Evolutionary conservation across 2,888 invertebrate species (phyloP).

Genomic region (Harpalus rufipes): DNA sequence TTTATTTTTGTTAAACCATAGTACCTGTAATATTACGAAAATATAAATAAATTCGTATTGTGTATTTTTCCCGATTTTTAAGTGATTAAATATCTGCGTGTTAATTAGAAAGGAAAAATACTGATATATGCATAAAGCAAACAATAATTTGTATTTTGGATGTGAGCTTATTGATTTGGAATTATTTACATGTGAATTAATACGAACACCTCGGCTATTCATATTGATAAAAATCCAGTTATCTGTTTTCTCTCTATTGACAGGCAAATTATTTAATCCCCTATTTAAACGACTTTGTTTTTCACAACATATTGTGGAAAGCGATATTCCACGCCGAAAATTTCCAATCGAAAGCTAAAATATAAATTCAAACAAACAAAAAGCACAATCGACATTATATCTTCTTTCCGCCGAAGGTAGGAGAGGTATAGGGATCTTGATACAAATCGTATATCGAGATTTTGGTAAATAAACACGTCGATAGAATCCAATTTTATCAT

Average conservation of each 20-base stretch:
- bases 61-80: neutral
- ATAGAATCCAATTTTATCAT: no score
- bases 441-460: no score
- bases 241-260: slow-evolving; percentile 33
- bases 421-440: no score
- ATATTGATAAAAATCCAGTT: slow-evolving; percentile 8
- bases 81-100: neutral
- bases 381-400: no score
- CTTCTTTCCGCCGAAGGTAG: no score
- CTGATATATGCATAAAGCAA: neutral
- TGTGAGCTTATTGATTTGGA: slow-evolving; percentile 25
- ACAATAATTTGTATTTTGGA: slow-evolving; percentile 26
- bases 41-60: neutral
- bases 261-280: slow-evolving; percentile 11
- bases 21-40: no score
- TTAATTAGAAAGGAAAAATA: neutral
- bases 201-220: neutral
- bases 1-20: no score
- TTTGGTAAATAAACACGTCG: no score
- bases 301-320: slow-evolving; percentile 6
- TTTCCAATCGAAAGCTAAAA: neutral
- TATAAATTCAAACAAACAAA: neutral
- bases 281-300: slow-evolving; percentile 6
- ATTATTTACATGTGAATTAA: slow-evolving; percentile 30
- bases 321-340: neutral